These are phyloP conservation scores for Microchrysa polita DNA, from an alignment of 2,888 invertebrate species.

Conservation along the genomic window DNA sequence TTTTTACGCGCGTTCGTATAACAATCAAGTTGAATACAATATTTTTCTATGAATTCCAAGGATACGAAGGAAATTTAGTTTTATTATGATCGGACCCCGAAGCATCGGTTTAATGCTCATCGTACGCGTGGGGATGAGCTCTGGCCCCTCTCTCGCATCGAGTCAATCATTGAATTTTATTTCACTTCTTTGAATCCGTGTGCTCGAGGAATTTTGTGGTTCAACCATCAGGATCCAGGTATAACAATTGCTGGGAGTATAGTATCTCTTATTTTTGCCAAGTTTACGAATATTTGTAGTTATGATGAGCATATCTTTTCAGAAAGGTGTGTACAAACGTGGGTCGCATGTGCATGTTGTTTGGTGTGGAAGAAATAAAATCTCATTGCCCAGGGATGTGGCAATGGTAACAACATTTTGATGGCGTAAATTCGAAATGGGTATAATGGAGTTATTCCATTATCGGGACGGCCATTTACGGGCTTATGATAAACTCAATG, in stretches of 20 bases:
- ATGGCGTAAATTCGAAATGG: slow-evolving; percentile 37
- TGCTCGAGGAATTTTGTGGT: no score
- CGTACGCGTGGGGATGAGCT: slow-evolving; percentile 7
- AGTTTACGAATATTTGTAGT: slow-evolving; percentile 28
- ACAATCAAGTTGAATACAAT: background rate
- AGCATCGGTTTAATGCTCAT: background rate
- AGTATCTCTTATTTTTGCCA: slow-evolving; percentile 32
- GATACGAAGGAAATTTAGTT: slow-evolving; percentile 22
- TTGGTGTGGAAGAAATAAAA: background rate
- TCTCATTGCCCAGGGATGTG: background rate
- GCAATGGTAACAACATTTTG: no score
- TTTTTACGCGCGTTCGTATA: background rate
- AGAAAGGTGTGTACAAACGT: no score
- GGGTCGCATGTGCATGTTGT: background rate
- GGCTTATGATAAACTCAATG: slow-evolving; percentile 38
- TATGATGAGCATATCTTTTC: background rate
- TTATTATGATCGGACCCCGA: slow-evolving; percentile 20
- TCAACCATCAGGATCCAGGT: slow-evolving; percentile 39
- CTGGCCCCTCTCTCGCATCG: background rate
- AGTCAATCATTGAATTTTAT: slow-evolving; percentile 29
- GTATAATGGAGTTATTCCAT: slow-evolving; percentile 38
- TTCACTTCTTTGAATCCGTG: no score
- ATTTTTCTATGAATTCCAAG: slow-evolving; percentile 6
- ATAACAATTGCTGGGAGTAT: no score
- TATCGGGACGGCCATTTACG: slow-evolving; percentile 41